Evolutionary conservation across 2,797 vertebrate species (phyloP).

Genomic region (Lepilemur septentrionalis): DNA sequence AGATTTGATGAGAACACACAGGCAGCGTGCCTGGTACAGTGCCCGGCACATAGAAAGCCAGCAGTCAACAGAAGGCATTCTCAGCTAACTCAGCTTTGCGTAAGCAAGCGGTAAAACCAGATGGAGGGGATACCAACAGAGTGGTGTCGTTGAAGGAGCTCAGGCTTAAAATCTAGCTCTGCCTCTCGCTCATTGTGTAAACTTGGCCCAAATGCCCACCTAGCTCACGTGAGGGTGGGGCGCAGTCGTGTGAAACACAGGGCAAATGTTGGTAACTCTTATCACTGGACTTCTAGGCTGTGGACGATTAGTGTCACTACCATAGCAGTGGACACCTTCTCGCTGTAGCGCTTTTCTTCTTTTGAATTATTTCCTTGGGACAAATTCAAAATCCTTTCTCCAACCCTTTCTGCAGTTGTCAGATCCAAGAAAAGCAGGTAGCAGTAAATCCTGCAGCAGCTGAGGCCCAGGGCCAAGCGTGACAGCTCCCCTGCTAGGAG

Average conservation of each 20-base stretch:
- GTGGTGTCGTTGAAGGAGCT: background rate
- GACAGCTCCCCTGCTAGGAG: background rate
- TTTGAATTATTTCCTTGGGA: conserved; percentile 62
- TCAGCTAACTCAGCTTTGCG: background rate
- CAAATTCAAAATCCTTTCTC: conserved; percentile 56
- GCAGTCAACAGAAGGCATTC: background rate
- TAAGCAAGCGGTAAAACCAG: background rate
- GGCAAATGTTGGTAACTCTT: background rate
- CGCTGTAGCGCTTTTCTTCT: conserved; percentile 17
- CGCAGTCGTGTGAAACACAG: accelerated
- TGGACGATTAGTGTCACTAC: background rate
- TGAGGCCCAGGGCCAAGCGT: background rate
- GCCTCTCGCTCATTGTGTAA: background rate
- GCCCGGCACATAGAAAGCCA: background rate
- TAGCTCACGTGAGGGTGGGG: accelerated
- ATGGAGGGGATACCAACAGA: background rate
- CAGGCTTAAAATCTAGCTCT: background rate
- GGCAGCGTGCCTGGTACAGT: background rate
- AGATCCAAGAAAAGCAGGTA: conserved; percentile 58
- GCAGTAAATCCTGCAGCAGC: conserved; percentile 1
- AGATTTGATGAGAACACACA: background rate
- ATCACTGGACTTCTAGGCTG: background rate
- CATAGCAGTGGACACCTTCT: background rate
- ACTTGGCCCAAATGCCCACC: background rate
- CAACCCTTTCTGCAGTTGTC: conserved; percentile 34